A percentile compares a stretch with the other conserved stretches of the same genome.
phyloP scores from a whole-genome alignment of 2,113 vertebrate genomes.

The Lycaon pictus region DNA sequence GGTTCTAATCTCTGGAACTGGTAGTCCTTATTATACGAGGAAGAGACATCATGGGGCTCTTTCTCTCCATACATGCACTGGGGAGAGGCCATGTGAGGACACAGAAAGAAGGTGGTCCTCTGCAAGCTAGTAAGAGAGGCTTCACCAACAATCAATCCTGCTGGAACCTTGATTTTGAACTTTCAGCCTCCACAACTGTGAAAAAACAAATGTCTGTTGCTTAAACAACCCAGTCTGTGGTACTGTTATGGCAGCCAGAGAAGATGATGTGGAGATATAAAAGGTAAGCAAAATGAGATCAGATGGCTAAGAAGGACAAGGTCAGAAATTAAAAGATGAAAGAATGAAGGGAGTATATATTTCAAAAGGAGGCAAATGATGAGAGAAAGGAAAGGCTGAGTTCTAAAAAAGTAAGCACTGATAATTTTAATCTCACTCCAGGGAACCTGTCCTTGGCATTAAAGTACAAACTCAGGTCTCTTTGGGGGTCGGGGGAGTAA shows the following conservation, averaged over 20 bases:
- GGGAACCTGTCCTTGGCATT: not conserved
- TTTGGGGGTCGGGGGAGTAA: not conserved
- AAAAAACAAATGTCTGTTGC: not conserved
- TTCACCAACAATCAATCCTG: not conserved
- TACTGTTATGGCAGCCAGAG: not conserved
- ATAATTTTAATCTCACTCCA: not conserved
- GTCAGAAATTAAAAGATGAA: slow-evolving; percentile 31
- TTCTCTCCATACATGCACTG: not conserved
- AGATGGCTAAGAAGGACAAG: not conserved
- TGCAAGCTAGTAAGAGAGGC: not conserved
- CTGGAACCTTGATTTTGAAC: not conserved
- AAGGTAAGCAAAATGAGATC: not conserved
- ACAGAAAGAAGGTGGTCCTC: not conserved
- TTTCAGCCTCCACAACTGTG: not conserved
- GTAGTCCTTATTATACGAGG: not conserved
- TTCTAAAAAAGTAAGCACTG: not conserved
- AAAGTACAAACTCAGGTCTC: not conserved
- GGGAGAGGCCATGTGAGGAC: not conserved
- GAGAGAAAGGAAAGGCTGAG: slow-evolving; percentile 3
- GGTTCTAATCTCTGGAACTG: not conserved
- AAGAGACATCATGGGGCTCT: not conserved
- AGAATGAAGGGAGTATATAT: not conserved
- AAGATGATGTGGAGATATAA: not conserved
- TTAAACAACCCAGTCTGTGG: not conserved
- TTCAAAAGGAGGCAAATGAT: slow-evolving; percentile 7